These are phyloP conservation scores for Holothuria scabra DNA, from an alignment of 53 echinoderm and acorn worm species.

Conservation along the genomic window DNA sequence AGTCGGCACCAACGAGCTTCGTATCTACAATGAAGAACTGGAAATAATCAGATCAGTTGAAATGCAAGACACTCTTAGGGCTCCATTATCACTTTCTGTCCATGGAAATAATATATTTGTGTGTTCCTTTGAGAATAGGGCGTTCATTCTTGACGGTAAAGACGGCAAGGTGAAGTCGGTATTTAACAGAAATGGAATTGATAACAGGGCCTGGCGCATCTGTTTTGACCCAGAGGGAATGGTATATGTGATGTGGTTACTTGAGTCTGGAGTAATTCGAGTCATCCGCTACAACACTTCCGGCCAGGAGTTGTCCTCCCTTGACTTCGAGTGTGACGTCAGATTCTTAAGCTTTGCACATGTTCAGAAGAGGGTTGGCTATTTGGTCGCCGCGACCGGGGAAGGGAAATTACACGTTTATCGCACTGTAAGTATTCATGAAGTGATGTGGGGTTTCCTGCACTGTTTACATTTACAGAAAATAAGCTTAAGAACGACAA, in stretches of 20 bases:
- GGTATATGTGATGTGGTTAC: conserved; percentile 41
- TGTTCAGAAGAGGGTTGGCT: conserved; percentile 22
- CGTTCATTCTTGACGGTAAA: conserved; percentile 23
- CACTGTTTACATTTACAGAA: too few species aligned
- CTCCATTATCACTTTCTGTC: conserved; percentile 10
- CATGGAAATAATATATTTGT: conserved; percentile 4
- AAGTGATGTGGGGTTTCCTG: too few species aligned
- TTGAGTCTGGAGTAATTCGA: background rate
- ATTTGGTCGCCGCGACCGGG: conserved; percentile 6
- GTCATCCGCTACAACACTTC: background rate
- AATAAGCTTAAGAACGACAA: too few species aligned
- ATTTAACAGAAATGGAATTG: conserved; percentile 1
- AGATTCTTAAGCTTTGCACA: conserved; percentile 27
- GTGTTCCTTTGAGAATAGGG: conserved; percentile 32
- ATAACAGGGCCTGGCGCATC: conserved; percentile 35
- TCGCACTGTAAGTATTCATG: conserved; percentile 8
- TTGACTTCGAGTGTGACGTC: conserved; percentile 12
- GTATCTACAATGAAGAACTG: background rate
- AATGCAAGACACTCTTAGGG: conserved; percentile 8
- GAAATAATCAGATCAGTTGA: background rate
- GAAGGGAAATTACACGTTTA: conserved; percentile 13
- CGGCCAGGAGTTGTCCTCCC: conserved; percentile 7
- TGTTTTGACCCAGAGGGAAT: conserved; percentile 6
- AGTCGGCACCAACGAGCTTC: conserved; percentile 33
- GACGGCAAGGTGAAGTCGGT: conserved; percentile 11